These are phyloP conservation scores for Coregonus sp. DNA, from an alignment of 2,797 vertebrate genomes.

Conservation along the genomic window DNA sequence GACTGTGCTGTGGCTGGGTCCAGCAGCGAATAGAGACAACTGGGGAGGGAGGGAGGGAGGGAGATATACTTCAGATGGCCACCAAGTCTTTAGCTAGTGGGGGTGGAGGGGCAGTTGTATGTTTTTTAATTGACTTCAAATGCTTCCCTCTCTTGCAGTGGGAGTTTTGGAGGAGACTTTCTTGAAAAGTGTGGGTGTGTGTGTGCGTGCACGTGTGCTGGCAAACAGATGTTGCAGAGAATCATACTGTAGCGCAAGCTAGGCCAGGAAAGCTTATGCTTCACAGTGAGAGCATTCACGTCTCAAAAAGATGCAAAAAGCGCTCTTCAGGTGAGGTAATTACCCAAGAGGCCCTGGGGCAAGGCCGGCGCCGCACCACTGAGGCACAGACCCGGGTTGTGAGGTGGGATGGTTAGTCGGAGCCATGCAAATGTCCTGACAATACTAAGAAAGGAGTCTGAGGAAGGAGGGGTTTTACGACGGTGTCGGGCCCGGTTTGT, in stretches of 20 bases:
- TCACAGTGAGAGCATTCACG: constrained; percentile 72
- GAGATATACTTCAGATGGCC: constrained; percentile 42
- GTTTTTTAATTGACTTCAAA: constrained; percentile 43
- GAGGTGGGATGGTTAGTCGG: constrained; percentile 67
- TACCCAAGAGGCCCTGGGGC: constrained; percentile 69
- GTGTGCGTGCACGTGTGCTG: constrained; percentile 56
- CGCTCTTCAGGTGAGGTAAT: constrained; percentile 77
- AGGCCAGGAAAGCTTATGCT: constrained; percentile 38
- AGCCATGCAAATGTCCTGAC: constrained; percentile 68
- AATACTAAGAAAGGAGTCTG: constrained; percentile 60
- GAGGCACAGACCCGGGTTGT: constrained; percentile 70
- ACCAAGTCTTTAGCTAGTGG: constrained; percentile 25
- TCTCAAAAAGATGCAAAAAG: constrained; percentile 62
- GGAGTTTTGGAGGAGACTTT: constrained; percentile 46
- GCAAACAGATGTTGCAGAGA: constrained; percentile 69
- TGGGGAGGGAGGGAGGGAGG: constrained; percentile 34
- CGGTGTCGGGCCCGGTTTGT: constrained; percentile 21
- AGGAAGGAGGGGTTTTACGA: constrained; percentile 28
- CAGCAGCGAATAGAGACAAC: constrained; percentile 23
- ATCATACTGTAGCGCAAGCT: constrained; percentile 27
- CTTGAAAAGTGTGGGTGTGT: constrained; percentile 62
- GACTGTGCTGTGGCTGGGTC: constrained; percentile 38
- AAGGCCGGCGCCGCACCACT: constrained; percentile 31
- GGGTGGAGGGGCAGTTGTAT: constrained; percentile 10
- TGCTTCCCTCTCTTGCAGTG: constrained; percentile 29